A percentile compares a stretch with the other conserved stretches of the same genome.
Evolutionary conservation across 2,888 invertebrate species (phyloP).

Genomic region (Heterodera filipjevi): DNA sequence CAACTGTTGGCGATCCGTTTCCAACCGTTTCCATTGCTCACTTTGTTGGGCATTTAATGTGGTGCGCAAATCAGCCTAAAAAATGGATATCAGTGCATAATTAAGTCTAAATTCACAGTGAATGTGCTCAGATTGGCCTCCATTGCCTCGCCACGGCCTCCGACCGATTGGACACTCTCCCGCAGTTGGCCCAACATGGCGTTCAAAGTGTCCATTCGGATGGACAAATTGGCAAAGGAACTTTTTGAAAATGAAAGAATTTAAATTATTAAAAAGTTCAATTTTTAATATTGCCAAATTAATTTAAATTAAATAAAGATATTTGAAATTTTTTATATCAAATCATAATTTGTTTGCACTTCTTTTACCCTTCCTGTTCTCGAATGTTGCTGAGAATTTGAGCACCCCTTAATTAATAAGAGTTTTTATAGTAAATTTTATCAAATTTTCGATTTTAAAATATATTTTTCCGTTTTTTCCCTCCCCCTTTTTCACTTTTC

Average conservation of each 20-base stretch:
- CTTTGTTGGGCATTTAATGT: not conserved
- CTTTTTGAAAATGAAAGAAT: not conserved
- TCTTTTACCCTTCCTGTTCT: conserved; percentile 31
- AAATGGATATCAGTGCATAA: too few species aligned
- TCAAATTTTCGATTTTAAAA: too few species aligned
- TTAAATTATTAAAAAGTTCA: not conserved
- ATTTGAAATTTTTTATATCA: too few species aligned
- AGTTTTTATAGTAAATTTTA: too few species aligned
- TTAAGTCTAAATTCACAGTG: not conserved
- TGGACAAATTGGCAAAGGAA: conserved; percentile 23
- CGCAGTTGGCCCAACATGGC: conserved; percentile 27
- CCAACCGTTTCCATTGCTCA: conserved; percentile 25
- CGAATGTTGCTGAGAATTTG: conserved; percentile 30
- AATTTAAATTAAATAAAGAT: not conserved
- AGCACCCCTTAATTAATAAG: not conserved
- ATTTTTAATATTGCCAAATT: not conserved
- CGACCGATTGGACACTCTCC: conserved; percentile 36
- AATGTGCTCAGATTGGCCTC: conserved; percentile 11
- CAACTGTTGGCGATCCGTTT: conserved; percentile 1
- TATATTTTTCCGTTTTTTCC: not conserved
- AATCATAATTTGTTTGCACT: too few species aligned
- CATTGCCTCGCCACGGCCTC: conserved; percentile 30
- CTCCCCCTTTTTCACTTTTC: not conserved
- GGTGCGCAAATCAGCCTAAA: not conserved
- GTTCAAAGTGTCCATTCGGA: conserved; percentile 31